Evolutionary conservation across 2,113 vertebrate genomes (phyloP).

Genomic region (Dinomys branickii): DNA sequence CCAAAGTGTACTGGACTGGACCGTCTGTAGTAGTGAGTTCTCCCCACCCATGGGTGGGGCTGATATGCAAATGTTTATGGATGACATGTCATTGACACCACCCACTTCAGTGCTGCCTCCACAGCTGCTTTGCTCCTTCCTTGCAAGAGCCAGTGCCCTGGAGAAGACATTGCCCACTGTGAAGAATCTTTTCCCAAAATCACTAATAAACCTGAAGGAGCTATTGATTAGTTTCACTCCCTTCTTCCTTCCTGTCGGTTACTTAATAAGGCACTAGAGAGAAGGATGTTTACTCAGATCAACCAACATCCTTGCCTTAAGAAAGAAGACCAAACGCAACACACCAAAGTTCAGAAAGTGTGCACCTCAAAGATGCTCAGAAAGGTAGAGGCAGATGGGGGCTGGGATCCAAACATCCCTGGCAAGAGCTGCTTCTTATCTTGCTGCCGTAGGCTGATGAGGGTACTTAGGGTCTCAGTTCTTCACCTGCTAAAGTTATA

Average conservation of each 20-base stretch:
- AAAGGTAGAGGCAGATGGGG: fast-evolving
- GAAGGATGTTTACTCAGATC: background rate
- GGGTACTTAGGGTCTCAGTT: background rate
- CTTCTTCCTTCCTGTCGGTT: background rate
- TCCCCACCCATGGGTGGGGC: fast-evolving
- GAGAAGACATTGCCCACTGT: background rate
- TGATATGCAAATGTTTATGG: background rate
- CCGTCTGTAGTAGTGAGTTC: background rate
- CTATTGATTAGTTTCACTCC: background rate
- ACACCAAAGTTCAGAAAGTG: background rate
- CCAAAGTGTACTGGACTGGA: background rate
- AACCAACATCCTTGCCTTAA: background rate
- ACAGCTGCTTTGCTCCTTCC: background rate
- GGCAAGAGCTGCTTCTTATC: background rate
- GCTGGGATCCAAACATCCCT: too few species aligned
- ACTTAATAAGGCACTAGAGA: background rate
- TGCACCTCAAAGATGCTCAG: background rate
- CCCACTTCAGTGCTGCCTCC: background rate
- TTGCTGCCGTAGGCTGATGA: background rate
- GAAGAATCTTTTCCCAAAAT: background rate
- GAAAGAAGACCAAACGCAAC: background rate
- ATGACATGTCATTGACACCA: too few species aligned
- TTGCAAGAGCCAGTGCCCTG: background rate
- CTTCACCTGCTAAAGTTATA: background rate
- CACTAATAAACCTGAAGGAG: background rate